Base-by-base conservation (phyloP, 2,113 vertebrate species). In the Anguilla rostrata region DNA sequence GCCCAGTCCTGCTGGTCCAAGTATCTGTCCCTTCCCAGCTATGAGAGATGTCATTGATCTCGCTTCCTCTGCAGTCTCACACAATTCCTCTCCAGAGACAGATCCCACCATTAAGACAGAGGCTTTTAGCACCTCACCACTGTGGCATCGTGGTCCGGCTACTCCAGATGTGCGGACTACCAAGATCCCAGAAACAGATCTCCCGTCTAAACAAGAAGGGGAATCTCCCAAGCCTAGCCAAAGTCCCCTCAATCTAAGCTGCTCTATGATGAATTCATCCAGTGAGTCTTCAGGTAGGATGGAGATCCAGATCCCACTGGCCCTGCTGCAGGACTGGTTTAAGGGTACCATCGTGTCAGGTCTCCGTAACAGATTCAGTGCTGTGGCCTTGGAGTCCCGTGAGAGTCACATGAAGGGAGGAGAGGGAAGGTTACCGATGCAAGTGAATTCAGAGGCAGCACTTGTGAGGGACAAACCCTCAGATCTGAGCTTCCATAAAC, bases 261-360 rank as follows among this genome's bases (percentile, higher is more conserved):
- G 89, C 0, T 0, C 60, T 0, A 85, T 82, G 34, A 83, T 89
- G 43, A 40, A 26, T 9, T 18, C 87, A 16, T 40, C 91, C 20
- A 83, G n/a, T 78, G 88, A 91, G 39, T 86, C 90, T 0, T 83
- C 85, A 0, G 87, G 90, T 2, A 93, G 91, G 60, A 95, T 95
- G 94, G 94, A 96, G 86, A 94, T 96, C 11, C 92, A 96, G 87
- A 93, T 96, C 15, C 95, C 95, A 0, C 83, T 96, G 39, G 92
- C 92, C 3, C 63, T 95, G 75, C 89, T 96, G 39, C 90, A 93
- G 0, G 90, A 91, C 60, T 92, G 92, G 92, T 90, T 96, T 39
- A 91, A 78, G 46, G 87, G 87, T 57, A 89, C 87, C 78, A 40
- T 90, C 84, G 0, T 88, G 39, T 91, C 66, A 1, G 89, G 88